Evolutionary conservation across 2,797 vertebrate genomes (phyloP).

Genomic region (Zonotrichia albicollis): DNA sequence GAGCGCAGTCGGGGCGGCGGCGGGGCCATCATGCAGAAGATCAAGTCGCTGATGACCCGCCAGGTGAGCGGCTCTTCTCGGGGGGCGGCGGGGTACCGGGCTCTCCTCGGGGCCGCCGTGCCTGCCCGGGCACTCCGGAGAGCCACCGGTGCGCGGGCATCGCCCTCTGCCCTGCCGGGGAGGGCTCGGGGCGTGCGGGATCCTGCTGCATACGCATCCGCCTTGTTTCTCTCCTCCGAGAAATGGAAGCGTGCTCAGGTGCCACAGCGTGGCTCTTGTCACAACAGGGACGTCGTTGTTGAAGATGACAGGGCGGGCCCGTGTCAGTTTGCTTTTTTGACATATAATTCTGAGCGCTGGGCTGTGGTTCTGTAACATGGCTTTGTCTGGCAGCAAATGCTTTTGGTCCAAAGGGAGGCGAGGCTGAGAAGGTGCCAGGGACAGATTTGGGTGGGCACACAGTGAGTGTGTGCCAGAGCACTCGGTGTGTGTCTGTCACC

Average conservation of each 20-base stretch:
- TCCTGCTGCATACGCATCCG: neutral
- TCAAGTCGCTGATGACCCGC: constrained; percentile 95
- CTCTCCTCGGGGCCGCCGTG: neutral
- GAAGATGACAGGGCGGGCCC: neutral
- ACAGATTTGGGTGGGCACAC: rapidly evolving
- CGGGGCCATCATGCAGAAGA: constrained; percentile 89
- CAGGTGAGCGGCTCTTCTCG: constrained; percentile 81
- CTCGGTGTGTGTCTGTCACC: neutral
- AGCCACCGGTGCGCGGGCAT: neutral
- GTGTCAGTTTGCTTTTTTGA: neutral
- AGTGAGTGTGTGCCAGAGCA: rapidly evolving
- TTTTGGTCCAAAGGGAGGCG: neutral
- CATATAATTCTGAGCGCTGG: rapidly evolving
- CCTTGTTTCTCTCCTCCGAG: neutral
- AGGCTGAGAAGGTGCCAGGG: neutral
- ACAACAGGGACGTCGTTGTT: rapidly evolving
- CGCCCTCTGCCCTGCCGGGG: neutral
- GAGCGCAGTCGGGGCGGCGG: neutral
- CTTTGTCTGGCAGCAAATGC: neutral
- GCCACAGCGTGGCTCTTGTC: neutral
- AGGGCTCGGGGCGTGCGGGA: rapidly evolving
- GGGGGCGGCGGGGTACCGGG: no score
- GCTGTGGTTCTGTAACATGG: neutral
- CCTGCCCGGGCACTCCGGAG: neutral
- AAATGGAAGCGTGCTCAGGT: neutral